Base-by-base conservation (phyloP, 1,140 invertebrate species). In the Lasioglossum albipes region DNA sequence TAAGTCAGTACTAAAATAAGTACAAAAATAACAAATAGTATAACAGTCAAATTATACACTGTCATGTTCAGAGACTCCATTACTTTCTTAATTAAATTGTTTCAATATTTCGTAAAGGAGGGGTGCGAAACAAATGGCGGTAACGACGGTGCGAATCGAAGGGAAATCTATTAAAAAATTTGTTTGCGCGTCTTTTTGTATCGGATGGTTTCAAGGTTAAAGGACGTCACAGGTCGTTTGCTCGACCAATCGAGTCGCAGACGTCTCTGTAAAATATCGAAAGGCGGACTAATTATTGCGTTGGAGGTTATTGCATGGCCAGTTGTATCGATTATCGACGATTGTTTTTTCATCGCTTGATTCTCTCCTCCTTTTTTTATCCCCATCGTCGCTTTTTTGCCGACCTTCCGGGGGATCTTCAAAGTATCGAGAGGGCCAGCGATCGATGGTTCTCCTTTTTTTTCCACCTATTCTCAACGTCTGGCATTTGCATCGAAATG, bases 401-500 rank as follows among this genome's bases (percentile, higher is more conserved):
- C 59, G 45, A n/a, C 52, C 62, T 72, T 72, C 16, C n/a, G 31
- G 64, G 20, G 20, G 36, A 73, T 75, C 73, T 72, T 72, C 59
- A 68, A 67, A 84, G 69, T 77, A 81, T 85, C 72, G 65, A 77
- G 57, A 84, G 66, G 13, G 12, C 10, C 27, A 20, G 31, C 22
- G 45, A 68, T 75, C 57, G 73, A 67, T 71, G 68, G 69, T 36
- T 81, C 69, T 72, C 72, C 81, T 61, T 70, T 75, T 64, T 59
- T 59, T n/a, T n/a, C 20, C 7, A 65, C 67, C 65, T 62, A 67
- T 76, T 16, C 74, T 57, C n/a, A n/a, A 41, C 74, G 41, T 85
- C 59, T 61, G 52, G 42, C 75, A 89, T 91, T 91, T 88, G 88
- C 88, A 91, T 91, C 81, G 81, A 91, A 91, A 91, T 90, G 85